These are phyloP conservation scores for Cotesia glomerata DNA, from an alignment of 1,140 invertebrate genomes.

Conservation along the genomic window DNA sequence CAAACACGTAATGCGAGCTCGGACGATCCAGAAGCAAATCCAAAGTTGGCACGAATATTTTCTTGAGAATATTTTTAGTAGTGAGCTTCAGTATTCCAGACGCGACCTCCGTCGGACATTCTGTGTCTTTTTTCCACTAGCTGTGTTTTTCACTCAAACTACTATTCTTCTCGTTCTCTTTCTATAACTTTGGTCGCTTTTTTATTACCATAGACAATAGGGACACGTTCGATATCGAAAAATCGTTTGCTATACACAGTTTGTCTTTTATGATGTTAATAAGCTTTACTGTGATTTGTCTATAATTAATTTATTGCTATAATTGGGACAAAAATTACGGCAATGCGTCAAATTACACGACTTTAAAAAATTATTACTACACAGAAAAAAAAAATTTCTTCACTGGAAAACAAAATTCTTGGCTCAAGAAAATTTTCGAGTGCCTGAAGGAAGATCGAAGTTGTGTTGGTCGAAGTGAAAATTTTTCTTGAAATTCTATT, in stretches of 20 bases:
- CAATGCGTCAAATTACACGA: not conserved
- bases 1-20: slow-evolving; percentile 33
- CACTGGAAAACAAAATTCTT: not conserved
- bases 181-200: not conserved
- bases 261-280: not conserved
- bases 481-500: too few relatives aligned
- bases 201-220: not conserved
- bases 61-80: slow-evolving; percentile 4
- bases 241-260: not conserved
- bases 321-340: not conserved
- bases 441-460: too few relatives aligned
- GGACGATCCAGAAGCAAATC: slow-evolving; percentile 24
- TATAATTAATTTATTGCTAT: not conserved
- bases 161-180: not conserved
- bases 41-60: slow-evolving; percentile 30
- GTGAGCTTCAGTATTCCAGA: slow-evolving; percentile 22
- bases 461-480: too few relatives aligned
- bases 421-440: not conserved
- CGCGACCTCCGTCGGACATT: slow-evolving; percentile 7
- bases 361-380: too few relatives aligned
- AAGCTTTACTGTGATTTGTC: not conserved
- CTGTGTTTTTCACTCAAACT: too few relatives aligned
- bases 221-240: not conserved
- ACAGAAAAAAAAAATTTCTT: too few relatives aligned
- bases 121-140: not conserved